Evolutionary conservation across 2,797 vertebrate species (phyloP).

Genomic region (Tokudaia tokunoshimensis): DNA sequence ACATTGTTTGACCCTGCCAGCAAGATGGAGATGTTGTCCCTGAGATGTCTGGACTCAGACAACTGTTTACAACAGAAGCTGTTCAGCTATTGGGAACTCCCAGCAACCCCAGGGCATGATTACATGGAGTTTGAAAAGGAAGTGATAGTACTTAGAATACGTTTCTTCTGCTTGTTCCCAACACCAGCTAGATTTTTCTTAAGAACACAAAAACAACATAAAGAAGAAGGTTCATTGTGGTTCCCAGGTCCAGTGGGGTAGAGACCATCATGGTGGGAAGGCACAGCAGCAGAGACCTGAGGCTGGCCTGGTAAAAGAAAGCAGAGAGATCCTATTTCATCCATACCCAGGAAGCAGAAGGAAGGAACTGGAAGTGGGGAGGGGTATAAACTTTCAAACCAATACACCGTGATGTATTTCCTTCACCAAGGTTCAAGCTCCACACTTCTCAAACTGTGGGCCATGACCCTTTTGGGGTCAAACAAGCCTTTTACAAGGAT

Average conservation of each 20-base stretch:
- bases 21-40: no score
- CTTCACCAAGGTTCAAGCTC: background rate
- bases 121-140: background rate
- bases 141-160: background rate
- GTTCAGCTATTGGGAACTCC: background rate
- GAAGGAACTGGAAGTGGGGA: background rate
- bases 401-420: background rate
- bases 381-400: background rate
- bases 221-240: background rate
- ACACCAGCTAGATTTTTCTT: constrained; percentile 34
- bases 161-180: background rate
- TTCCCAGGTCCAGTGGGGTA: background rate
- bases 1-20: no score
- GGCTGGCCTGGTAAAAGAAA: no score
- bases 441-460: background rate
- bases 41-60: no score
- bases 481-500: background rate
- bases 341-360: background rate
- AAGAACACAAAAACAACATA: background rate
- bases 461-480: background rate
- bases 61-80: background rate
- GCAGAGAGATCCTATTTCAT: background rate
- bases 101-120: background rate
- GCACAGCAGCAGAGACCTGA: background rate
- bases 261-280: background rate